Evolutionary conservation across 2,888 invertebrate species (phyloP).

Genomic region (Leucophenga montana): DNA sequence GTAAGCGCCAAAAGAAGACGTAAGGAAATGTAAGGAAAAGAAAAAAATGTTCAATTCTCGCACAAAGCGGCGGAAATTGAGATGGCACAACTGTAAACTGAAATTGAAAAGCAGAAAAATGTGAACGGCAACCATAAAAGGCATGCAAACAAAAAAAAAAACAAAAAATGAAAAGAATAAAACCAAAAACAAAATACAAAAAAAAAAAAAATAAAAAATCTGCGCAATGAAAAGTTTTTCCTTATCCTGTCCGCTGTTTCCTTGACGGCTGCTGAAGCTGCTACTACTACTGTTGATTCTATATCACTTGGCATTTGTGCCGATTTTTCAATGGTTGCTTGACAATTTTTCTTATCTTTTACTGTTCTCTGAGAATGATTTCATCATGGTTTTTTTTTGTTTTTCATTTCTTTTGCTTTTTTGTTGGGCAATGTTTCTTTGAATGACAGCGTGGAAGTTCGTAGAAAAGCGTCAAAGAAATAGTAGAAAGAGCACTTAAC

Average conservation of each 20-base stretch:
- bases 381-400: not conserved
- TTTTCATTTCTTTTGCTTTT: not conserved
- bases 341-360: slow-evolving; percentile 14
- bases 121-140: not conserved
- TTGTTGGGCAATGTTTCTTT: not conserved
- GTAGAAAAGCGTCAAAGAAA: not conserved
- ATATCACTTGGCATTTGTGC: not conserved
- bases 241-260: not conserved
- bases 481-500: slow-evolving; percentile 29
- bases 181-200: no score
- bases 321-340: slow-evolving; percentile 2
- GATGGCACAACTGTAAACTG: slow-evolving; percentile 41
- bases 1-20: no score
- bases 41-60: not conserved
- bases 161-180: not conserved
- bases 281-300: not conserved
- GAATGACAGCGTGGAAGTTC: not conserved
- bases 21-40: no score
- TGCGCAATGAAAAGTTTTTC: slow-evolving; percentile 25
- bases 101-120: slow-evolving; percentile 23
- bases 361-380: not conserved
- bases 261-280: not conserved
- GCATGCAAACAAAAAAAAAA: not conserved
- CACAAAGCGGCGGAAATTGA: slow-evolving; percentile 45
- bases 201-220: no score